These are phyloP conservation scores for Patiria miniata DNA, from an alignment of 35 echinoderm and acorn worm species.

Conservation along the genomic window DNA sequence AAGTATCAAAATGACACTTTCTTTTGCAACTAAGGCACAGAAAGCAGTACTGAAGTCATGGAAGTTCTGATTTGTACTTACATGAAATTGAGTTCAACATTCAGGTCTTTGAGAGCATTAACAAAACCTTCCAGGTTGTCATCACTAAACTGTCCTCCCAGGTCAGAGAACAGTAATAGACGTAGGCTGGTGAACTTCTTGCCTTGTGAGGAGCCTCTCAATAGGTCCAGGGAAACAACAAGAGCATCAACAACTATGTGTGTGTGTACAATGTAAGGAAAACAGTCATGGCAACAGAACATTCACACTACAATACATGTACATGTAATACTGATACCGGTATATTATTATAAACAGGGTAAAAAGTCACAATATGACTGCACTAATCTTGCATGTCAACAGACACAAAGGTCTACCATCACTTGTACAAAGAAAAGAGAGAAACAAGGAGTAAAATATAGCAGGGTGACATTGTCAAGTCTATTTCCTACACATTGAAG, in stretches of 20 bases:
- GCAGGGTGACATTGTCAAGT: too few species aligned
- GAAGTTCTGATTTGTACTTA: too few species aligned
- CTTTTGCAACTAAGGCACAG: too few species aligned
- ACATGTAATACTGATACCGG: neutral
- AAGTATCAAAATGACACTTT: too few species aligned
- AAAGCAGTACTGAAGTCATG: too few species aligned
- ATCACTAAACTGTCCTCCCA: conserved; percentile 86
- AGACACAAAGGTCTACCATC: too few species aligned
- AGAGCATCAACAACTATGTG: conserved; percentile 80
- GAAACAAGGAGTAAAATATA: too few species aligned
- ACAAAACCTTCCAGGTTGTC: conserved; percentile 78
- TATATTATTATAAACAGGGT: neutral
- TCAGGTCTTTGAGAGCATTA: conserved; percentile 58
- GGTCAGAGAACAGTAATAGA: conserved; percentile 74
- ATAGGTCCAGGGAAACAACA: conserved; percentile 78
- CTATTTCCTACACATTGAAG: too few species aligned
- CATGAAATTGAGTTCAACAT: conserved; percentile 90
- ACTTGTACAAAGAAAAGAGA: too few species aligned
- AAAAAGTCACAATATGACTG: too few species aligned
- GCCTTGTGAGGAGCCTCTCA: conserved; percentile 43
- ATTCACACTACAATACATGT: neutral
- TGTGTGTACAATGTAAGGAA: neutral
- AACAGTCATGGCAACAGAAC: neutral
- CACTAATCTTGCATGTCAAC: too few species aligned
- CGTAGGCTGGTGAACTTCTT: conserved; percentile 69